Evolutionary conservation across 2,797 vertebrate genomes (phyloP).

Genomic region (Neosilurus hyrtlii): DNA sequence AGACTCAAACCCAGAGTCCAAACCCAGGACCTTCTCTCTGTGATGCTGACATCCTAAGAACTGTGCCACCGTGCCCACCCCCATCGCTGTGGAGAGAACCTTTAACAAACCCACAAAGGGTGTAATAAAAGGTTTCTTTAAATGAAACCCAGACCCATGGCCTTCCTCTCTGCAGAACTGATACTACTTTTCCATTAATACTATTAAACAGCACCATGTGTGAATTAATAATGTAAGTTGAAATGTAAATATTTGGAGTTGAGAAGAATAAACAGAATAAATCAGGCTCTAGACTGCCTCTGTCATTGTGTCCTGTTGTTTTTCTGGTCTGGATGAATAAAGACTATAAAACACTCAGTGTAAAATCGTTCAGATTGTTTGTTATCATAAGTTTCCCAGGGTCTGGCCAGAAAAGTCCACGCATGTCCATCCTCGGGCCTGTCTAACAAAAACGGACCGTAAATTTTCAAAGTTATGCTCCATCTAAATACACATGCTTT

Average conservation of each 20-base stretch:
- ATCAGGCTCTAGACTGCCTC: background rate
- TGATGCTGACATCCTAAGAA: too few relatives aligned
- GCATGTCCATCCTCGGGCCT: slow-evolving; percentile 1
- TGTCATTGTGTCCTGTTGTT: background rate
- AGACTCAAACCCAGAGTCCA: too few relatives aligned
- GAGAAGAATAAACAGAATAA: slow-evolving; percentile 18
- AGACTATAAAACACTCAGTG: slow-evolving; percentile 21
- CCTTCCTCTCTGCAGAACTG: background rate
- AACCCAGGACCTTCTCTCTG: too few relatives aligned
- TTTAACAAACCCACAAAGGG: background rate
- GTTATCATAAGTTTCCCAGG: slow-evolving; percentile 18
- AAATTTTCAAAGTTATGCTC: background rate
- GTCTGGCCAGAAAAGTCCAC: slow-evolving; percentile 17
- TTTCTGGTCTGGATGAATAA: slow-evolving; percentile 26
- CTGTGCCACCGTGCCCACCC: too few relatives aligned
- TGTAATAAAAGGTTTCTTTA: background rate
- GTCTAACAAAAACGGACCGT: slow-evolving; percentile 5
- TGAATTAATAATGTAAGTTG: background rate
- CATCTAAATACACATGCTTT: background rate
- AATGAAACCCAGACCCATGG: background rate
- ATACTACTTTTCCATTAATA: background rate
- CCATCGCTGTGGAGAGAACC: background rate
- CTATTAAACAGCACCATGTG: background rate
- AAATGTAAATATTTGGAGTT: slow-evolving; percentile 14
- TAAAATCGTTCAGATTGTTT: background rate